Evolutionary conservation across 1,140 invertebrate species (phyloP).

Genomic region (Sweltsa coloradensis): DNA sequence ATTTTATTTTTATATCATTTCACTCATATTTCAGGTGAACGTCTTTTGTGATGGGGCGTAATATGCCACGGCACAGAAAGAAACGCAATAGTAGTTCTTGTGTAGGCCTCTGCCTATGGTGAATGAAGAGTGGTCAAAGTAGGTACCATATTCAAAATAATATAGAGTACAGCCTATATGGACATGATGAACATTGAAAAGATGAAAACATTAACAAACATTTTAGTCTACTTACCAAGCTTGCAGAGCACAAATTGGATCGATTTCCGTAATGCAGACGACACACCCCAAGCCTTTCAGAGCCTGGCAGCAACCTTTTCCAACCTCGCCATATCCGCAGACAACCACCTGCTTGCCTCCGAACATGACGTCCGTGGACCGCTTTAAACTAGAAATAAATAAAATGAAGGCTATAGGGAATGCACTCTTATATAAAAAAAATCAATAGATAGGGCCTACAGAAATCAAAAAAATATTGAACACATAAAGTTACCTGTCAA

Average conservation of each 20-base stretch:
- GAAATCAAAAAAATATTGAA: constrained; percentile 4
- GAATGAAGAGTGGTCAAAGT: too few species aligned
- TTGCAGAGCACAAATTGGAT: constrained; percentile 95
- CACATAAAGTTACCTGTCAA: constrained; percentile 61
- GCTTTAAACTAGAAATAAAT: constrained; percentile 60
- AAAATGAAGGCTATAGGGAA: constrained; percentile 10
- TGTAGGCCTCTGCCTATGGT: too few species aligned
- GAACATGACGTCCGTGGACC: constrained; percentile 96
- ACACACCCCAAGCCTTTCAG: constrained; percentile 89
- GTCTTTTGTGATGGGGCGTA: too few species aligned
- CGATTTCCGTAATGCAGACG: constrained; percentile 93
- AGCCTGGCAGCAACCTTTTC: constrained; percentile 93
- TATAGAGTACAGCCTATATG: not conserved
- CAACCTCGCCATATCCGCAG: constrained; percentile 96
- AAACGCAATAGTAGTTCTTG: too few species aligned
- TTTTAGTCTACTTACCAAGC: constrained; percentile 55
- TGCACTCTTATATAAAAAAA: constrained; percentile 3
- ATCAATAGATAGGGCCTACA: not conserved
- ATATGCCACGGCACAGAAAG: too few species aligned
- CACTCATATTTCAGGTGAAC: too few species aligned
- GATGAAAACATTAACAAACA: not conserved
- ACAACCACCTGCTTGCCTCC: constrained; percentile 94
- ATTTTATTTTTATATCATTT: too few species aligned
- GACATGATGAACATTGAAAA: constrained; percentile 3
- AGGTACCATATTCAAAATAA: not conserved